A percentile compares a stretch with the other conserved stretches of the same genome.
These are phyloP conservation scores for Champsocephalus esox DNA, from an alignment of 2,797 vertebrate species.

Conservation along the genomic window DNA sequence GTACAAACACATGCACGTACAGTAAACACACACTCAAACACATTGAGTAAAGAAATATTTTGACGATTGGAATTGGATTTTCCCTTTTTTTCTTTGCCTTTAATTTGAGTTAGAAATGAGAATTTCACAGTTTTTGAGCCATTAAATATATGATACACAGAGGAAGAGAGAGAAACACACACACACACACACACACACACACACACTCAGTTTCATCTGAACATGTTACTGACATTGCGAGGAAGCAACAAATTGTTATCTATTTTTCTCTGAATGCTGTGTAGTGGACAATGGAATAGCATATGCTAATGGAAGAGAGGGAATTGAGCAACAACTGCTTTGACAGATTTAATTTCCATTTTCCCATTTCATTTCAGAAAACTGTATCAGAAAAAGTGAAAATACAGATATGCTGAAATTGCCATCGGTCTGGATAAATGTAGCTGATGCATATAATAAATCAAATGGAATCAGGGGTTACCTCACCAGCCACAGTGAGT, in stretches of 20 bases:
- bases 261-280: conserved; percentile 9
- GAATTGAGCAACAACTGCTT: conserved; percentile 68
- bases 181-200: neutral
- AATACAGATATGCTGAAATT: conserved; percentile 6
- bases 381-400: conserved; percentile 29
- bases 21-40: neutral
- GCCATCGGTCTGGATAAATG: conserved; percentile 14
- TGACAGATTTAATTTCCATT: conserved; percentile 13
- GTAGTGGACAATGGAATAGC: conserved; percentile 2
- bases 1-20: neutral
- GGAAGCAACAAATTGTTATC: conserved; percentile 16
- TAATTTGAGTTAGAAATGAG: conserved; percentile 16
- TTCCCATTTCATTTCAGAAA: neutral
- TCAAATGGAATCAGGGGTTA: conserved; percentile 38
- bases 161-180: neutral
- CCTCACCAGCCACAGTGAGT: conserved; percentile 42
- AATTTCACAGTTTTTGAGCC: conserved; percentile 11
- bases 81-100: conserved; percentile 13
- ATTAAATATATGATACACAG: neutral
- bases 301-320: conserved; percentile 16
- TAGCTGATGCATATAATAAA: conserved; percentile 8
- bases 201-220: neutral
- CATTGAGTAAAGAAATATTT: conserved; percentile 1
- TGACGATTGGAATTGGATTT: conserved; percentile 12
- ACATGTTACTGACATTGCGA: conserved; percentile 12